These are phyloP conservation scores for Drosophila baimaii DNA, from an alignment of 1,140 invertebrate genomes.

Conservation along the genomic window DNA sequence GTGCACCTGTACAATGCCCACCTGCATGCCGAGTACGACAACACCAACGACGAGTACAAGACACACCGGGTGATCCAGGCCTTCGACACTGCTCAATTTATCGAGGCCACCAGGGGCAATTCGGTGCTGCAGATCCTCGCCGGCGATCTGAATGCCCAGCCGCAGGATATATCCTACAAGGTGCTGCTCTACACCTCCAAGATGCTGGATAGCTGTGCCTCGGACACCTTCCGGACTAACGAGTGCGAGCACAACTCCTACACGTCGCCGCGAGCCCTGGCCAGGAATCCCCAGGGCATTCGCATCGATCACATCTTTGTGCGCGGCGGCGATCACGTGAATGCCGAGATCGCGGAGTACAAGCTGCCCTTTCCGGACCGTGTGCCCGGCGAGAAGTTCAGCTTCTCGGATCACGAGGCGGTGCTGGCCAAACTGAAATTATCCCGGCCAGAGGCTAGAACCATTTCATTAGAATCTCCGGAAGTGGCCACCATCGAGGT, in stretches of 20 bases:
- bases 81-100: conserved; percentile 97
- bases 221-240: conserved; percentile 88
- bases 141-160: conserved; percentile 97
- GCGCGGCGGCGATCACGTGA: conserved; percentile 78
- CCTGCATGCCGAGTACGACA: conserved; percentile 97
- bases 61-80: conserved; percentile 96
- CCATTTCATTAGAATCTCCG: neutral
- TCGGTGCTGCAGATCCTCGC: conserved; percentile 94
- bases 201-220: conserved; percentile 85
- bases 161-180: conserved; percentile 93
- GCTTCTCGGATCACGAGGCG: conserved; percentile 97
- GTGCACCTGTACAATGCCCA: conserved; percentile 95
- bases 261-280: conserved; percentile 86
- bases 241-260: conserved; percentile 94
- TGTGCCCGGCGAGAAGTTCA: conserved; percentile 89
- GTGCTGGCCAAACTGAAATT: conserved; percentile 87
- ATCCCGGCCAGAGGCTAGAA: conserved; percentile 23
- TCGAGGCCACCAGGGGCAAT: conserved; percentile 91
- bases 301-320: conserved; percentile 96
- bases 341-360: conserved; percentile 88
- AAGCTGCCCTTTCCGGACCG: conserved; percentile 89
- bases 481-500: conserved; percentile 35
- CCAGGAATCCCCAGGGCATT: conserved; percentile 89
- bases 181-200: conserved; percentile 81
- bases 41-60: conserved; percentile 93